Evolutionary conservation across 2,797 vertebrate genomes (phyloP).

Genomic region (Enteromius thamalakanensis): DNA sequence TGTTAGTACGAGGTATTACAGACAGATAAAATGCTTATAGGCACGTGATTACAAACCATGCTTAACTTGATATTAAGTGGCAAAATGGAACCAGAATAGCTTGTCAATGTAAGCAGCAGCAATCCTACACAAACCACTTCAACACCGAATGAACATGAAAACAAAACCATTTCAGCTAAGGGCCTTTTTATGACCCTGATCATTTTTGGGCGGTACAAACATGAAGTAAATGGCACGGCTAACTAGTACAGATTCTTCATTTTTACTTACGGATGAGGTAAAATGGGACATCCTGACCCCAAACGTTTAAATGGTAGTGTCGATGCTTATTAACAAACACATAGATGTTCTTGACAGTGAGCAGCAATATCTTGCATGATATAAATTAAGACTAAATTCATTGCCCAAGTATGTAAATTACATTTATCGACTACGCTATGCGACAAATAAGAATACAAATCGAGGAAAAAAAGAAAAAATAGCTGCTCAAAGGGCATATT

Average conservation of each 20-base stretch:
- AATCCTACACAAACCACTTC: slow-evolving; percentile 58
- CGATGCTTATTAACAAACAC: slow-evolving; percentile 55
- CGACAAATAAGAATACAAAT: slow-evolving; percentile 13
- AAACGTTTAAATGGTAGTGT: not conserved
- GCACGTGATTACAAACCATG: slow-evolving; percentile 60
- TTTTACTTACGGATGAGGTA: slow-evolving; percentile 59
- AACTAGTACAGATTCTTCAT: slow-evolving; percentile 58
- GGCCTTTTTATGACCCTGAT: slow-evolving; percentile 38
- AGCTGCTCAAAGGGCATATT: slow-evolving; percentile 38
- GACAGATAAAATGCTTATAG: slow-evolving; percentile 61
- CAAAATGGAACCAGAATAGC: slow-evolving; percentile 59
- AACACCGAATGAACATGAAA: slow-evolving; percentile 52
- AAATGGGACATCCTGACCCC: slow-evolving; percentile 42
- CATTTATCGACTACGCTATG: slow-evolving; percentile 37
- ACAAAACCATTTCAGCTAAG: slow-evolving; percentile 42
- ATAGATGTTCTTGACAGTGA: slow-evolving; percentile 67
- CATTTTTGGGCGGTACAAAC: slow-evolving; percentile 10
- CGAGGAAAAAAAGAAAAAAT: not conserved
- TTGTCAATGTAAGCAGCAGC: slow-evolving; percentile 62
- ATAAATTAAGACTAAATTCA: slow-evolving; percentile 42
- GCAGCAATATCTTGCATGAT: slow-evolving; percentile 65
- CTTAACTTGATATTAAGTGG: slow-evolving; percentile 61
- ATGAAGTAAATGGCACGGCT: slow-evolving; percentile 17
- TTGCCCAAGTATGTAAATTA: slow-evolving; percentile 52
- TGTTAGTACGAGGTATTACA: slow-evolving; percentile 65